Evolutionary conservation across 35 echinoderm and acorn worm genomes (phyloP).

Genomic region (Hemicentrotus pulcherrimus): DNA sequence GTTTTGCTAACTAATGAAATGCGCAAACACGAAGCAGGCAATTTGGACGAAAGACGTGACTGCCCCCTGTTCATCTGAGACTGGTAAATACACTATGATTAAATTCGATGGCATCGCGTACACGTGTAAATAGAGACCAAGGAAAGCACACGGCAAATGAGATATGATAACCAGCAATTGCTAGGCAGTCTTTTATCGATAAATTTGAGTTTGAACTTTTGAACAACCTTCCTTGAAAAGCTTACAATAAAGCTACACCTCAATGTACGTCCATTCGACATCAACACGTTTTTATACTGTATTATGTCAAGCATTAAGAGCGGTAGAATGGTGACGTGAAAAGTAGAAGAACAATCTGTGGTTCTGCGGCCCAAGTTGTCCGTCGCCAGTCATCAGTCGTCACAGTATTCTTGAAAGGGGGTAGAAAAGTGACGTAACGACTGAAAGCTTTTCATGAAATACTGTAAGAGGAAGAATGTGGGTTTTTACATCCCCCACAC

Average conservation of each 20-base stretch:
- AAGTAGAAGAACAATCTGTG: too few relatives aligned
- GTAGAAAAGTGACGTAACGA: too few relatives aligned
- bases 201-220: background rate
- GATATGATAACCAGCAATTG: slow-evolving; percentile 17
- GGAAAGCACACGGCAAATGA: background rate
- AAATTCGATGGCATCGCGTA: slow-evolving; percentile 34
- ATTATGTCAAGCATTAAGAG: too few relatives aligned
- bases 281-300: too few relatives aligned
- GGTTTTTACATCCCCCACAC: too few relatives aligned
- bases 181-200: background rate
- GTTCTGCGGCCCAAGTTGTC: too few relatives aligned
- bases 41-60: slow-evolving; percentile 23
- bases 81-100: slow-evolving; percentile 36
- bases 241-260: background rate
- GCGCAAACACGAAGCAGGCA: slow-evolving; percentile 5
- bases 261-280: too few relatives aligned
- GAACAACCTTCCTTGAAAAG: background rate
- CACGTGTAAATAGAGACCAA: slow-evolving; percentile 29
- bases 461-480: too few relatives aligned
- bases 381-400: too few relatives aligned
- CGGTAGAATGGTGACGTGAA: too few relatives aligned
- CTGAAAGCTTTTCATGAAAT: too few relatives aligned
- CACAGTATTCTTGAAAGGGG: too few relatives aligned
- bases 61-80: background rate
- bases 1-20: slow-evolving; percentile 31